A percentile compares a stretch with the other conserved stretches of the same genome.
These are phyloP conservation scores for Leptatherina wallacei DNA, from an alignment of 2,797 vertebrate genomes.

Conservation along the genomic window DNA sequence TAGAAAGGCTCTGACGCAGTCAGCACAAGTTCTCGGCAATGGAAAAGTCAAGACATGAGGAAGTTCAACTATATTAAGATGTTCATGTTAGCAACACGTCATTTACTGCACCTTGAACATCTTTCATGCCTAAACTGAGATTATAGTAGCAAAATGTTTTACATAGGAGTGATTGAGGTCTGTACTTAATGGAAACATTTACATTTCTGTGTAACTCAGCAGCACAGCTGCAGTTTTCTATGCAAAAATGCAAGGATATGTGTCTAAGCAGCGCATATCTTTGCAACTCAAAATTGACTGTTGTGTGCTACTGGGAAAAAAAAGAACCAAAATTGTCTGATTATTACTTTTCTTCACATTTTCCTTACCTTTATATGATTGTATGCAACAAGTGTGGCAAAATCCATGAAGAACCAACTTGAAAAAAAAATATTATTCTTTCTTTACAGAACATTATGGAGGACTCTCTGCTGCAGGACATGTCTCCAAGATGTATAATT, in stretches of 20 bases:
- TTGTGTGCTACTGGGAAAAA: neutral
- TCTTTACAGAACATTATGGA: no score
- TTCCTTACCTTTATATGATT: no score
- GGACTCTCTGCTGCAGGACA: no score
- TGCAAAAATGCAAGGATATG: no score
- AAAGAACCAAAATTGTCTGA: neutral
- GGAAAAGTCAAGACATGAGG: conserved; percentile 32
- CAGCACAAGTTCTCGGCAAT: conserved; percentile 39
- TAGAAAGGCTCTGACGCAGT: conserved; percentile 70
- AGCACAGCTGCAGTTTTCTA: neutral
- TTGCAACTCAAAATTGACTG: neutral
- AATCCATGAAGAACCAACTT: no score
- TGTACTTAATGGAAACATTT: conserved; percentile 16
- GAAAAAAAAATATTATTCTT: no score
- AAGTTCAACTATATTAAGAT: conserved; percentile 11
- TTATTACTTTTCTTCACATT: neutral
- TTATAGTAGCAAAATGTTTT: neutral
- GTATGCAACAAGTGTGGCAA: no score
- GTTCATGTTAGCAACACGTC: conserved; percentile 1
- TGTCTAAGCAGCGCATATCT: no score
- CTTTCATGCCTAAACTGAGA: conserved; percentile 14
- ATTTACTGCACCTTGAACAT: conserved; percentile 25
- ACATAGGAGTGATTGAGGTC: conserved; percentile 13
- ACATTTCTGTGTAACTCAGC: neutral
- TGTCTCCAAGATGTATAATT: no score